phyloP scores from a whole-genome alignment of 2,888 invertebrate genomes.

The Dryococelus australis region DNA sequence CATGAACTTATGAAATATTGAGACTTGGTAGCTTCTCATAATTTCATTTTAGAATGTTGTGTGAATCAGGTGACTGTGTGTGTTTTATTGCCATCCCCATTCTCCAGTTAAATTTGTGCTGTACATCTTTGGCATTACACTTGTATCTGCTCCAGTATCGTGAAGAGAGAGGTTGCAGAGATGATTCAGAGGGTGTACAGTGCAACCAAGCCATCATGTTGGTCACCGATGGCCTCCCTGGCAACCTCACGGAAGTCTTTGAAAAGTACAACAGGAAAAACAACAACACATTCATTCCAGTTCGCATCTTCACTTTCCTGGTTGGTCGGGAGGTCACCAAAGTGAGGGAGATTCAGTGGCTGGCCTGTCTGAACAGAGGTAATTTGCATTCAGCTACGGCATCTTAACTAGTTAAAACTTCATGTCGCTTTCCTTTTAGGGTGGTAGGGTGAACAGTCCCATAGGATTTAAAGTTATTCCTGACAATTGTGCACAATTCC shows the following conservation, averaged over 20 bases:
- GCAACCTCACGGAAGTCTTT: conserved; percentile 85
- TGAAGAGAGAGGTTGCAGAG: conserved; percentile 38
- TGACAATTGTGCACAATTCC: no score
- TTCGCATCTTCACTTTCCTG: conserved; percentile 94
- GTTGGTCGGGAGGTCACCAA: conserved; percentile 94
- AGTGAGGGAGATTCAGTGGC: conserved; percentile 86
- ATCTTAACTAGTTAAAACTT: no score
- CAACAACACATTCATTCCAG: conserved; percentile 76
- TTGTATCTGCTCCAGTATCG: conserved; percentile 36
- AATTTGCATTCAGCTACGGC: background rate
- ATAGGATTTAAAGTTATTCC: no score
- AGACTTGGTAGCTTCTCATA: no score
- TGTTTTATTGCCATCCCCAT: no score
- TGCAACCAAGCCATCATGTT: conserved; percentile 98
- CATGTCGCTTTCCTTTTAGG: no score
- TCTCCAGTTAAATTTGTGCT: no score
- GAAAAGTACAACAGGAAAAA: conserved; percentile 76
- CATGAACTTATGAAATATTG: no score
- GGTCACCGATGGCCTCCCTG: conserved; percentile 93
- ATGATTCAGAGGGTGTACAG: conserved; percentile 56
- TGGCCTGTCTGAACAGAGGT: conserved; percentile 96
- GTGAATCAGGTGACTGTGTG: no score
- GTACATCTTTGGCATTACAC: no score
- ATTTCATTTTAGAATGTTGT: no score
- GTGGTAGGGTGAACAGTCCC: no score